Percentiles rank a stretch among this genome's conserved stretches.
Evolutionary conservation across 2,113 vertebrate genomes (phyloP).

Genomic region (Microcebus lehilahytsara): DNA sequence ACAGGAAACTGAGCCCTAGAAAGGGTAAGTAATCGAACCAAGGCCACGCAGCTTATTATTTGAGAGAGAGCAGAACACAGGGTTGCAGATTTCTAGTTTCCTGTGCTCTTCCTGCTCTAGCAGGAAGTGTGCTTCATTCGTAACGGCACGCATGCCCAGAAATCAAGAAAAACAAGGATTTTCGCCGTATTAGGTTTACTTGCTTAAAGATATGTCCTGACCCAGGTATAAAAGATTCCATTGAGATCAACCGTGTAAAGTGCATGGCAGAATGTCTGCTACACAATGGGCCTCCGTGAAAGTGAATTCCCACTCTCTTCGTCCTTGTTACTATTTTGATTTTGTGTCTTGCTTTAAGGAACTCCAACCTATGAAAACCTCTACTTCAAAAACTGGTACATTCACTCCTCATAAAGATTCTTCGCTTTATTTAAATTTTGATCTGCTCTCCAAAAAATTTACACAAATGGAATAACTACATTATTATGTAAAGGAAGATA

Average conservation of each 20-base stretch:
- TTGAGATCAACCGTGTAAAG: background rate
- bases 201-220: background rate
- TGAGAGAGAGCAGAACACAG: background rate
- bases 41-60: background rate
- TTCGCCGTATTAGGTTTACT: rapidly evolving
- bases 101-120: background rate
- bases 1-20: background rate
- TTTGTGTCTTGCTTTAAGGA: background rate
- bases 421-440: background rate
- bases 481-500: background rate
- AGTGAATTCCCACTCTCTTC: rapidly evolving
- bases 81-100: background rate
- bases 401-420: background rate
- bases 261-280: background rate
- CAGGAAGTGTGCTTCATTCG: background rate
- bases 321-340: rapidly evolving
- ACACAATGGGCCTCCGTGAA: background rate
- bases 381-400: background rate
- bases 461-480: background rate
- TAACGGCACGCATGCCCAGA: background rate
- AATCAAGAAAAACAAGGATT: background rate
- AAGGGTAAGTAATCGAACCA: background rate
- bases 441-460: background rate
- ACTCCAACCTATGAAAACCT: background rate
- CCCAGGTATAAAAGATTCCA: background rate